Conservation (phyloP, 2,797 vertebrate genomes). For the Alauda arvensis region DNA sequence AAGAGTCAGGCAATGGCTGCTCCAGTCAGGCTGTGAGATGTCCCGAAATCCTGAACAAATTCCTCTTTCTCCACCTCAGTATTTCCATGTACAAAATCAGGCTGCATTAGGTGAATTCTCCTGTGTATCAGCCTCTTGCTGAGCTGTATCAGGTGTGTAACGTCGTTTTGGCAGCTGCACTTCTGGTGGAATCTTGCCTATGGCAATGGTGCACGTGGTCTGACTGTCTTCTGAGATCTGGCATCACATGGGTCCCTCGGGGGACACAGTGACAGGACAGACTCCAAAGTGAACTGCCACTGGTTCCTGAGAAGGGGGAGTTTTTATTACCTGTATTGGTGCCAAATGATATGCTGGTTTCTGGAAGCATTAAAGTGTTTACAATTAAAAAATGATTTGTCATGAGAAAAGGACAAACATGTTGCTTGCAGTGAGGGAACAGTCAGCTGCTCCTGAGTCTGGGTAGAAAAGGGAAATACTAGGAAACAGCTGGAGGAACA, state of each 20-base stretch:
- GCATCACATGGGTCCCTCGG: neutral
- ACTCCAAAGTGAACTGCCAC: neutral
- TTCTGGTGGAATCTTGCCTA: neutral
- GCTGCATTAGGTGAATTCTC: neutral
- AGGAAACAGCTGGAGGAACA: neutral
- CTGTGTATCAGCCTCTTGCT: neutral
- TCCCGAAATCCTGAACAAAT: neutral
- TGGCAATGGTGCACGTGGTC: rapidly evolving
- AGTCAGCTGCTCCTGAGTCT: neutral
- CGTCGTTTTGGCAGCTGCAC: neutral
- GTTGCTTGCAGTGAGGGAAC: neutral
- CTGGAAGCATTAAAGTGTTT: neutral
- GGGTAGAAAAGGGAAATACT: neutral
- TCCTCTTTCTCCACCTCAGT: neutral
- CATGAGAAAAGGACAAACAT: neutral
- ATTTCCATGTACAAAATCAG: neutral
- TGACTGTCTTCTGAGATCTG: neutral
- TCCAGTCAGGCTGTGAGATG: neutral
- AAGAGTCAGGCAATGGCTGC: neutral
- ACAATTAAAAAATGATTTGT: neutral
- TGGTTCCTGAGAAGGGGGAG: neutral
- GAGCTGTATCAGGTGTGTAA: neutral
- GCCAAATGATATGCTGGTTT: neutral
- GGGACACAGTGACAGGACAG: neutral
- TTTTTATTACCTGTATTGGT: neutral